phyloP scores from a whole-genome alignment of 2,888 invertebrate genomes.

The Omphaloscelis lunosa region DNA sequence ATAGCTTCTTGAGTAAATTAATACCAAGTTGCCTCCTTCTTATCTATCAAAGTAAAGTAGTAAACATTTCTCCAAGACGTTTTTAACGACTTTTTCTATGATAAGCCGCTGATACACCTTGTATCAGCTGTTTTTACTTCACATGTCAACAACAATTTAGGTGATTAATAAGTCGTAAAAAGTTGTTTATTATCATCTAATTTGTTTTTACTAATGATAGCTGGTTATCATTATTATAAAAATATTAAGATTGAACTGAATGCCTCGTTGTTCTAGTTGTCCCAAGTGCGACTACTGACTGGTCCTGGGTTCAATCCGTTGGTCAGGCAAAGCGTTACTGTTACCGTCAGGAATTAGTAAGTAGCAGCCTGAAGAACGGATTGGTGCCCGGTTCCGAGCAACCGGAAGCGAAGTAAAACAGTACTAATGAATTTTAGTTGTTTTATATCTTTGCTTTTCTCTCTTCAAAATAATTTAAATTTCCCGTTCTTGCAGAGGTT shows the following conservation, averaged over 20 bases:
- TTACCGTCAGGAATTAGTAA: neutral
- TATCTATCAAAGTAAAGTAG: conserved; percentile 39
- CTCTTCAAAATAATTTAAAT: neutral
- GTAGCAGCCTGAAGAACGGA: neutral
- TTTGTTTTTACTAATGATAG: conserved; percentile 40
- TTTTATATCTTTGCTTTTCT: neutral
- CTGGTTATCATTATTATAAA: conserved; percentile 31
- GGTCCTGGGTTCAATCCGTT: neutral
- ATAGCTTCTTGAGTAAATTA: conserved; percentile 6
- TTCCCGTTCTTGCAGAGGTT: neutral
- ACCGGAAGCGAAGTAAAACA: neutral
- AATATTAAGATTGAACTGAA: conserved; percentile 10
- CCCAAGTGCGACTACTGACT: neutral
- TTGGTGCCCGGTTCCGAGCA: neutral
- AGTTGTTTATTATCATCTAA: conserved; percentile 42
- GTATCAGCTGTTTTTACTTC: conserved; percentile 44
- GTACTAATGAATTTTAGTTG: neutral
- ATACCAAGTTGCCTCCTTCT: neutral
- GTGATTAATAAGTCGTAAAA: conserved; percentile 4
- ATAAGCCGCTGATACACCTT: conserved; percentile 28
- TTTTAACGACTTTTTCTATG: conserved; percentile 36
- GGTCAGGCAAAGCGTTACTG: neutral
- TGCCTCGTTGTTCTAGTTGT: neutral
- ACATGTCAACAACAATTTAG: conserved; percentile 32
- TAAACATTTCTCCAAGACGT: conserved; percentile 40